Base-by-base conservation (phyloP, 2,113 vertebrate species). In the Pygoscelis antarcticus region DNA sequence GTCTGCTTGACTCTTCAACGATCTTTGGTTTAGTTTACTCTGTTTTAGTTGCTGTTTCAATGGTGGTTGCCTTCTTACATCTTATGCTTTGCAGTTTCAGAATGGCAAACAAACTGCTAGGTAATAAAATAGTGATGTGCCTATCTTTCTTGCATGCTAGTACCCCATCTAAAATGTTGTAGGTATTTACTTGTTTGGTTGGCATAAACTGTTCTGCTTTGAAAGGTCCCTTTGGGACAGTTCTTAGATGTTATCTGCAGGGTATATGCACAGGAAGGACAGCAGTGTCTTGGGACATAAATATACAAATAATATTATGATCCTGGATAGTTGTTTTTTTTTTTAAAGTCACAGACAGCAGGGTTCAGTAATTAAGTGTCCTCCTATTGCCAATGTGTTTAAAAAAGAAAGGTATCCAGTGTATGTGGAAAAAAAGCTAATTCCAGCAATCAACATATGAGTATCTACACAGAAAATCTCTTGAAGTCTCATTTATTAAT, bases 141-240 rank as follows among this genome's bases (percentile, higher is more conserved):
- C 32, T 65, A 3, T 65, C 38, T 51, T 27, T 52, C 34, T 69
- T 58, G 32, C 14, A 4, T 78, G 27, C 52, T 60, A 44, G 8
- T 94, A 81, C 81, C 38, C 9, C 75, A 13, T 62, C 58, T 91
- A 65, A 91, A 69, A 16, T 34, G 34, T 54, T 87, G 70, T 70
- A 75, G 38, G 44, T 95, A 90, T 77, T 96, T 95, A 69, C 47
- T 96, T 46, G 40, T 86, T 94, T 4, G 5, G 70, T 96, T 94
- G 96, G 78, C 95, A 68, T 93, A 49, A 87, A 29, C 72, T 80
- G 44, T 95, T 96, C 49, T 96, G 64, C 84, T 92, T 87, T 87
- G 52, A 87, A 75, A 90, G 87, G 83, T 95, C 74, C 68, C 54
- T 32, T 87, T 69, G 97, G 80, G 85, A 87, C 83, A 40, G 34